Base-by-base conservation (phyloP, 2,888 invertebrate species). In the Caenorhabditis panamensis region DNA sequence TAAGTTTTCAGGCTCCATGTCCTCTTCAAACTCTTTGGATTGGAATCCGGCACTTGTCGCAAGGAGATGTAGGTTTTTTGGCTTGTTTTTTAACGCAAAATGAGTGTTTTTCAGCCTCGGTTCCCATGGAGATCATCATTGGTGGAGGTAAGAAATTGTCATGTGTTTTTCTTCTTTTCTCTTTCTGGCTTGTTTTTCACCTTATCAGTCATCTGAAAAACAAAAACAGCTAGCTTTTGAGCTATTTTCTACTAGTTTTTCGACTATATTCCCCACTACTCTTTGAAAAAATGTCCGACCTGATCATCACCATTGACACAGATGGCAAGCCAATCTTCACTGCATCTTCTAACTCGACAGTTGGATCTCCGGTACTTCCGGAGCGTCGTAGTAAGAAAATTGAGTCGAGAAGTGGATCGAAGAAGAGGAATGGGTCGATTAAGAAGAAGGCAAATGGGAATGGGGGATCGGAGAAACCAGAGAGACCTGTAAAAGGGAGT, bases 121-220 rank as follows among this genome's bases (percentile, higher is more conserved):
- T 73, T 64, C 72, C 72, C 44, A 73, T 73, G 72, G 72, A 73
- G 22, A 73, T 73, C 22, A 64, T 73, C 28, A 73, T 73, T 63
- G 72, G 72, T 31, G 64, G 44, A 31, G 54, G 72, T 73, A 41
- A 73, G 36, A 11, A 8, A 11, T 61, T 58, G 16, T 64, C 28
- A 16, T 28, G 28, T 67, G n/a, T 51, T 9, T 26, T 47, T 28
- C 16, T 37, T 26, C 13, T 28, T 59, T 22, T 67, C n/a, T 24
- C 1, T 44, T 8, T 1, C n/a, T 49, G 31, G 28, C 31, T 37
- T 31, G n/a, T 24, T 18, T 11, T 41, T 44, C 18, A 47, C 26
- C n/a, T 28, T 8, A 56, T 22, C 53, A 9, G 36, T 58, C 47
- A 58, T 47, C 56, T 11, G 56, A 56, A 56, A 56, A 56, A 36